phyloP scores from a whole-genome alignment of 2,113 vertebrate genomes.

The Lota lota region DNA sequence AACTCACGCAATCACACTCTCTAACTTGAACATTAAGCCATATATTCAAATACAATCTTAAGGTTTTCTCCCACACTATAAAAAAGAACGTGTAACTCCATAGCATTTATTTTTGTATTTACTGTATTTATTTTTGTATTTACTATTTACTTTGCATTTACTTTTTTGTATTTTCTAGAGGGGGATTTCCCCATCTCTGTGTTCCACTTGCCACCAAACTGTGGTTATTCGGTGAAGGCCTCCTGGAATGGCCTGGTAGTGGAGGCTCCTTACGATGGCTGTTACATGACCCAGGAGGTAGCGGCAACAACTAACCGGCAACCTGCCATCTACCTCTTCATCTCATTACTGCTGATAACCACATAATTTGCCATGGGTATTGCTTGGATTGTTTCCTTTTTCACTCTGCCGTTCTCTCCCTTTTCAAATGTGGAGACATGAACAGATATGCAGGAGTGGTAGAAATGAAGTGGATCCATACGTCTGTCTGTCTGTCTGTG shows the following conservation, averaged over 20 bases:
- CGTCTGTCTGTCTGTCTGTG: background rate
- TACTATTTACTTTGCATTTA: background rate
- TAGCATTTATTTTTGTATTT: background rate
- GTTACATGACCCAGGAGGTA: constrained; percentile 71
- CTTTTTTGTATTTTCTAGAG: constrained; percentile 41
- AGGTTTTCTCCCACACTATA: too few species aligned
- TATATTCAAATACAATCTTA: too few species aligned
- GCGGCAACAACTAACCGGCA: background rate
- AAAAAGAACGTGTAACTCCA: background rate
- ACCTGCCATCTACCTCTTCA: background rate
- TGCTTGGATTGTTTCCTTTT: too few species aligned
- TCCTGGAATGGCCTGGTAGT: constrained; percentile 55
- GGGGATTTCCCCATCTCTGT: constrained; percentile 55
- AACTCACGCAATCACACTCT: too few species aligned
- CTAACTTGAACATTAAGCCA: too few species aligned
- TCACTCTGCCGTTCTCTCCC: background rate
- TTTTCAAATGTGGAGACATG: too few species aligned
- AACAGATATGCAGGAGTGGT: too few species aligned
- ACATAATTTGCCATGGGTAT: background rate
- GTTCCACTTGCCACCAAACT: constrained; percentile 61
- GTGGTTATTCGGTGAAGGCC: constrained; percentile 60
- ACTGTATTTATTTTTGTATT: background rate
- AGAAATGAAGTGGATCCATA: background rate
- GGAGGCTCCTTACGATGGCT: constrained; percentile 64
- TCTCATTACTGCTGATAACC: background rate